Percentiles rank a stretch among this genome's conserved stretches.
phyloP scores from a whole-genome alignment of 2,113 vertebrate genomes.

The Rhinogobius similis region DNA sequence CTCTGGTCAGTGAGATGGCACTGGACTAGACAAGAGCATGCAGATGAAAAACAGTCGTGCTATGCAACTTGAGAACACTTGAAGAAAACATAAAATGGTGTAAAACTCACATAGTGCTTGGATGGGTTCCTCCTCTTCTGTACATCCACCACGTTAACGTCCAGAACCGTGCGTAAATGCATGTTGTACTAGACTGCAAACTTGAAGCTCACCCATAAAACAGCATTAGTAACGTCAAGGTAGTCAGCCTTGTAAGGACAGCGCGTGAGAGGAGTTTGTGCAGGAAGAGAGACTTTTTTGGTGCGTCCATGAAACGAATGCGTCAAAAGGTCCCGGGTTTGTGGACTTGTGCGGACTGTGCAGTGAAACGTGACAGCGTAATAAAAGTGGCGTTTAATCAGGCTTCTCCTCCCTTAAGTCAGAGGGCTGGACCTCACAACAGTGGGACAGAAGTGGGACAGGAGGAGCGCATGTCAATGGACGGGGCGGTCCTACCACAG shows the following conservation, averaged over 20 bases:
- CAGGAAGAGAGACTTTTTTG: neutral
- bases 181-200: constrained; percentile 58
- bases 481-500: constrained; percentile 44
- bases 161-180: constrained; percentile 85
- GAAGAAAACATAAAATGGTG: neutral
- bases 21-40: neutral
- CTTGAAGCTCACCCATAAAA: constrained; percentile 40
- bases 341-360: constrained; percentile 20
- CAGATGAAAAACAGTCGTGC: neutral
- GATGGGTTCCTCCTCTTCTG: constrained; percentile 93
- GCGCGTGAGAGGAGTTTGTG: neutral
- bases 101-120: constrained; percentile 90
- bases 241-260: neutral
- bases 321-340: constrained; percentile 28
- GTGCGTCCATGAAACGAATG: constrained; percentile 26
- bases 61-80: neutral
- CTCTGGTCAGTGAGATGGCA: constrained; percentile 23
- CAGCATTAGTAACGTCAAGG: neutral
- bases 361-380: constrained; percentile 55
- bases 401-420: constrained; percentile 43
- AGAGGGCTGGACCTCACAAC: constrained; percentile 24
- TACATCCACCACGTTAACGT: constrained; percentile 90
- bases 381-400: constrained; percentile 34
- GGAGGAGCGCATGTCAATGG: constrained; percentile 2
- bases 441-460: neutral